phyloP scores from a whole-genome alignment of 2,888 invertebrate species.

The Nemapogon koenigi region DNA sequence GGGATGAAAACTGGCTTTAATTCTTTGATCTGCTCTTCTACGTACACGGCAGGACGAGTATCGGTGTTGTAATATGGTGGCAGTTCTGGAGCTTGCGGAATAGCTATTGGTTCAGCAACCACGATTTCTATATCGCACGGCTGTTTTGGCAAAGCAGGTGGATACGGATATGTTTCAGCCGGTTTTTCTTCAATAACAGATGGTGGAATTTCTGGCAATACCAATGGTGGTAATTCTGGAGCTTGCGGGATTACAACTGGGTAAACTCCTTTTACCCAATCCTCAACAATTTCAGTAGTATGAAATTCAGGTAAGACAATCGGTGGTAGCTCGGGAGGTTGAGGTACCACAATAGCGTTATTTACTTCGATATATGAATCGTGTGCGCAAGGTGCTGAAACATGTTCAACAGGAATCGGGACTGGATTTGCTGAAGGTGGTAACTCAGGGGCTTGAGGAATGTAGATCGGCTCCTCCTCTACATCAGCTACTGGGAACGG shows the following conservation, averaged over 20 bases:
- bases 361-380: not conserved
- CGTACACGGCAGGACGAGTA: too few species aligned
- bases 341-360: slow-evolving; percentile 3
- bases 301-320: slow-evolving; percentile 8
- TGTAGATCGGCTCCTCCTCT: not conserved
- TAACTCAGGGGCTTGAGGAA: slow-evolving; percentile 5
- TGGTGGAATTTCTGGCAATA: slow-evolving; percentile 7
- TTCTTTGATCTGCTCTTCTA: too few species aligned
- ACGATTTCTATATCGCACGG: too few species aligned
- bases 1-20: slow-evolving; percentile 11
- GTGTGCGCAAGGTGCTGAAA: too few species aligned
- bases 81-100: slow-evolving; percentile 11
- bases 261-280: not conserved
- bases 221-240: slow-evolving; percentile 6
- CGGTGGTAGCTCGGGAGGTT: slow-evolving; percentile 11
- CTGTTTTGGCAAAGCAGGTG: too few species aligned
- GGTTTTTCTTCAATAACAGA: slow-evolving; percentile 2
- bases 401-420: too few species aligned
- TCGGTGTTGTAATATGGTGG: too few species aligned
- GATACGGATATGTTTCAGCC: not conserved
- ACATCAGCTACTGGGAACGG: too few species aligned
- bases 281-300: slow-evolving; percentile 1
- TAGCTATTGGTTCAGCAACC: not conserved
- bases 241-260: slow-evolving; percentile 11
- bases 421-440: not conserved